Conservation (phyloP, 2,113 vertebrate species). For the Hymenochirus boettgeri region DNA sequence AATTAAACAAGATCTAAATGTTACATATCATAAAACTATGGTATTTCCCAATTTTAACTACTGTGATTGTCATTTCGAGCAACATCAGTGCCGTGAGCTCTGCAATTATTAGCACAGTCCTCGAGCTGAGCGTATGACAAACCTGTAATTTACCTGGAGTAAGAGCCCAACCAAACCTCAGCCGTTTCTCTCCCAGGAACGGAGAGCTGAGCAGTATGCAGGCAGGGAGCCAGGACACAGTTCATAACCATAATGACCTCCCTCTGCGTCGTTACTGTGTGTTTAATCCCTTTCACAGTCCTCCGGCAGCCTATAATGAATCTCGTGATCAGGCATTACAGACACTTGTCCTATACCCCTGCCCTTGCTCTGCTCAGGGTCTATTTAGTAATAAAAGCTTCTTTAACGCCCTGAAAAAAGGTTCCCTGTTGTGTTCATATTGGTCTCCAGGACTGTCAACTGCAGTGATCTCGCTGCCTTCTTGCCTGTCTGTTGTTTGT, state of each 20-base stretch:
- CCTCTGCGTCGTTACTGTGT: neutral
- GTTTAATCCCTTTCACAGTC: too few relatives aligned
- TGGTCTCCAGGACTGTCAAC: too few relatives aligned
- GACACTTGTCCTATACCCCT: too few relatives aligned
- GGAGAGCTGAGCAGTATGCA: neutral
- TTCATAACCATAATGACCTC: neutral
- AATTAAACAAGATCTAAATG: slow-evolving; percentile 33
- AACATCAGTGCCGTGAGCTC: slow-evolving; percentile 32
- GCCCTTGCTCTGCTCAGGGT: too few relatives aligned
- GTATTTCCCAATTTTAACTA: slow-evolving; percentile 41
- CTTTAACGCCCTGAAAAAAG: too few relatives aligned
- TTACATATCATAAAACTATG: slow-evolving; percentile 36
- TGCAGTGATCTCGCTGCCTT: too few relatives aligned
- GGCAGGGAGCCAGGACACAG: neutral
- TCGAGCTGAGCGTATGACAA: slow-evolving; percentile 24
- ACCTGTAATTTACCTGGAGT: slow-evolving; percentile 37
- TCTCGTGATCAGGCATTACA: too few relatives aligned
- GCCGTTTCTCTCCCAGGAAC: neutral
- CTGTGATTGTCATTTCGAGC: slow-evolving; percentile 30
- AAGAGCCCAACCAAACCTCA: slow-evolving; percentile 13
- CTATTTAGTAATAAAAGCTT: too few relatives aligned
- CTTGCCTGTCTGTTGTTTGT: too few relatives aligned
- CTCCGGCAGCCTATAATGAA: too few relatives aligned
- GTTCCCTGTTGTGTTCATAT: too few relatives aligned
- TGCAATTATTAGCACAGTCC: slow-evolving; percentile 33